Evolutionary conservation across 2,797 vertebrate species (phyloP), one percentile per base, ranked within the genome.

Genomic region (Falco berigora): DNA sequence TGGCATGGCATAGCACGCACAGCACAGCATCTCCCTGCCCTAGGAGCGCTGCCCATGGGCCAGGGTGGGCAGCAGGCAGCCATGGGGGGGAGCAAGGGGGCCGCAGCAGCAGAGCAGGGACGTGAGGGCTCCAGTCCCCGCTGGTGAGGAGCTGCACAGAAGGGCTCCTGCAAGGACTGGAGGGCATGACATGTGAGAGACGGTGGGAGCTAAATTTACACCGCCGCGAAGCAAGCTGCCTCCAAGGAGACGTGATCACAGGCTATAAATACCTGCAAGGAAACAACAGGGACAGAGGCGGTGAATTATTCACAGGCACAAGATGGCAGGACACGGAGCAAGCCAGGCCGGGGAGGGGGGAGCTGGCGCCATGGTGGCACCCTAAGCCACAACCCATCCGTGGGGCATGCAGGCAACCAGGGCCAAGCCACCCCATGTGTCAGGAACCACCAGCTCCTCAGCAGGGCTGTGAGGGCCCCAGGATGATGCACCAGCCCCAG

Each of bases 251-350:
- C 82, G 53, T 32, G 94, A 91, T 59, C 91, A 25, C 79, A 17
- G 95, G 94, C 94, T 96, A 97, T 95, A 97, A 97, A 96, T 97
- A 97, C 96, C 96, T 95, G 94, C 90, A 14, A 88, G 93, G 93
- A 95, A 96, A 96, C 95, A 95, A 86, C 90, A 32, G 91, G 93
- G 93, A 90, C 90, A 52, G 91, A 58, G 82, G 68, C 64, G 24
- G 94, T 97, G 95, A 97, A 97, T 96, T 94, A 95, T 97, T 96
- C 94, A 97, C 93, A 15, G 91, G 91, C 50, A 9, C 85, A 89
- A 74, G 90, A 94, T 91, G 94, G 94, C 89, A 90, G 94, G 87
- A 36, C 90, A 69, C 0, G 9, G 67, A 91, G 74, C 18, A 10
- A 81, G 86, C 38, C 82, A 5, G 50, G 67, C 82, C 5, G 2